Evolutionary conservation across 2,888 invertebrate species (phyloP).

Genomic region (Chrysodeixis includens): DNA sequence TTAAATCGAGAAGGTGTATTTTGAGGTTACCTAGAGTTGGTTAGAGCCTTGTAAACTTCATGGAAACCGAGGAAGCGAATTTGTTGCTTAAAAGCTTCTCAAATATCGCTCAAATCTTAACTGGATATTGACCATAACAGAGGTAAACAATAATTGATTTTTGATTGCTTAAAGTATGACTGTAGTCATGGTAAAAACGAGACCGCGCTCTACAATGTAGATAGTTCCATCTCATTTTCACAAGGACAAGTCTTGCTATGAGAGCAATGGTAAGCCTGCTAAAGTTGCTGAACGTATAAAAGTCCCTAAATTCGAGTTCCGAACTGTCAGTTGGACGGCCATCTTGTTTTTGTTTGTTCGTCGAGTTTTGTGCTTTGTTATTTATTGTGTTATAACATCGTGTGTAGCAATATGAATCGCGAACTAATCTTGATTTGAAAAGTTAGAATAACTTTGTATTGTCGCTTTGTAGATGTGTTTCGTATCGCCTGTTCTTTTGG

Average conservation of each 20-base stretch:
- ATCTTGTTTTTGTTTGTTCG: constrained; percentile 37
- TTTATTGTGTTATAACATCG: constrained; percentile 17
- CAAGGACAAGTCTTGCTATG: no score
- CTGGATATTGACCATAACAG: no score
- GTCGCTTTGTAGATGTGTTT: neutral
- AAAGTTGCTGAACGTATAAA: neutral
- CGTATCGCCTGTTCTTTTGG: neutral
- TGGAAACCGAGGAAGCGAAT: neutral
- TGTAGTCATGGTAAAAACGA: no score
- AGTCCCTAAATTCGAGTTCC: constrained; percentile 3
- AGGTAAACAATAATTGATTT: no score
- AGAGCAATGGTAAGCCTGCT: no score
- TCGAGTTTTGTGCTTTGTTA: constrained; percentile 22
- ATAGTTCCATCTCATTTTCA: no score
- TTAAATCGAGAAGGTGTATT: no score
- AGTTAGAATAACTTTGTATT: constrained; percentile 17
- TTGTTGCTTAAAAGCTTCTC: neutral
- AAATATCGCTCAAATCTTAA: no score
- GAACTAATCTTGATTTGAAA: constrained; percentile 35
- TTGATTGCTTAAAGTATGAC: no score
- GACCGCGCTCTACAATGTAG: no score
- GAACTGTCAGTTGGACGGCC: constrained; percentile 31
- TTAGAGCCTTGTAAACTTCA: no score
- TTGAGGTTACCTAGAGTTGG: no score
- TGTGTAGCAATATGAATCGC: constrained; percentile 16